Conservation (phyloP, 2,797 vertebrate species). For the Sparidentex hasta region DNA sequence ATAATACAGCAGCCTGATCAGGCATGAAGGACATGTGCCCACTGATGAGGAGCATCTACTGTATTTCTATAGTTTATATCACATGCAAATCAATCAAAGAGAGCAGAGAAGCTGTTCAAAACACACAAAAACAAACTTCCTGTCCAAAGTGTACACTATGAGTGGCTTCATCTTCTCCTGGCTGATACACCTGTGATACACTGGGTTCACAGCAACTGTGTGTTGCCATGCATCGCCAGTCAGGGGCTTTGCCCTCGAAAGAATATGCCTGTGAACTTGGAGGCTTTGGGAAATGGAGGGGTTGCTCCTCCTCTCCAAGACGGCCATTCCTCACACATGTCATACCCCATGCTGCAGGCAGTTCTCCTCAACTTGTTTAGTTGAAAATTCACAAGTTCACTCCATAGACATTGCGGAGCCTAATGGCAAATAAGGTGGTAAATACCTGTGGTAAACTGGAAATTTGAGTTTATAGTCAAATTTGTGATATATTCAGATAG, state of each 20-base stretch:
- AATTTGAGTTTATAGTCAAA: neutral
- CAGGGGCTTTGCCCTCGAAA: neutral
- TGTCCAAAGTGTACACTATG: neutral
- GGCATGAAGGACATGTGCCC: slow-evolving; percentile 46
- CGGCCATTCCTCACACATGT: neutral
- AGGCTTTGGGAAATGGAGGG: neutral
- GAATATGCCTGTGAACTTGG: neutral
- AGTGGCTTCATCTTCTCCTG: slow-evolving; percentile 5
- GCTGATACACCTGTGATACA: neutral
- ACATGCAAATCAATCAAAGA: slow-evolving; percentile 4
- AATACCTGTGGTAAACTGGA: neutral
- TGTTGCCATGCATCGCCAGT: slow-evolving; percentile 13
- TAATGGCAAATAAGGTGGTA: neutral
- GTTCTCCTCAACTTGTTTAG: neutral
- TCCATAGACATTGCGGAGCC: neutral
- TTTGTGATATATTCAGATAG: neutral
- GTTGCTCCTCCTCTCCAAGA: neutral
- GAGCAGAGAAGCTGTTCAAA: neutral
- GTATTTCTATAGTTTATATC: slow-evolving; percentile 1
- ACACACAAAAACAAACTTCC: neutral
- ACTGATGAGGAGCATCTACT: slow-evolving; percentile 19
- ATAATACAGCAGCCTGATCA: slow-evolving; percentile 68
- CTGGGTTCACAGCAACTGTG: neutral
- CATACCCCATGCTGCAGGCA: neutral
- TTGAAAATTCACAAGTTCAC: neutral